phyloP scores from a whole-genome alignment of 2,113 vertebrate genomes.

The Artemisiospiza belli region DNA sequence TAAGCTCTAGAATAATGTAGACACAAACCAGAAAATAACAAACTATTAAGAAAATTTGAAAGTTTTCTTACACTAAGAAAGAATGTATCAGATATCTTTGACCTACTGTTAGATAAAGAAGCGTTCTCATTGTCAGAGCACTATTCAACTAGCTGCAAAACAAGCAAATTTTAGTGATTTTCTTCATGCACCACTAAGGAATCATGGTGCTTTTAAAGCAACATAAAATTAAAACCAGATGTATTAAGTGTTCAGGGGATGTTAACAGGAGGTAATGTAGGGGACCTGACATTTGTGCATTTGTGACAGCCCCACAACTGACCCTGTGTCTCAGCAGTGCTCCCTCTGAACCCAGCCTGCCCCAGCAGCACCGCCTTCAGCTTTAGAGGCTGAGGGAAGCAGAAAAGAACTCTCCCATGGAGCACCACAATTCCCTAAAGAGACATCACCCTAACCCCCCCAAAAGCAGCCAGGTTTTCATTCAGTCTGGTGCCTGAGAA shows the following conservation, averaged over 20 bases:
- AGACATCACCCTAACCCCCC: not conserved
- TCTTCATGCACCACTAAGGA: not conserved
- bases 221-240: not conserved
- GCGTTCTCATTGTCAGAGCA: not conserved
- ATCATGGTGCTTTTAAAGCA: not conserved
- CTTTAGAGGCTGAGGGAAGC: not conserved
- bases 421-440: not conserved
- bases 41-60: not conserved
- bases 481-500: not conserved
- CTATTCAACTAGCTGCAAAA: not conserved
- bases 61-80: not conserved
- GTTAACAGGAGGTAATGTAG: not conserved
- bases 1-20: not conserved
- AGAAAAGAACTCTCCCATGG: not conserved
- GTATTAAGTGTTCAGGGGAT: not conserved
- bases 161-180: not conserved
- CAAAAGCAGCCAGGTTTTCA: not conserved
- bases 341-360: not conserved
- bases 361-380: not conserved
- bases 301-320: not conserved
- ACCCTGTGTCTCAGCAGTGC: not conserved
- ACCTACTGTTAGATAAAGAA: not conserved
- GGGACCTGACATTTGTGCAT: not conserved
- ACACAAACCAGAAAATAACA: not conserved
- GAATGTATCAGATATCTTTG: not conserved